Evolutionary conservation across 2,113 vertebrate genomes (phyloP), one percentile per base, ranked within the genome.

Genomic region (Misgurnus mizolepis): DNA sequence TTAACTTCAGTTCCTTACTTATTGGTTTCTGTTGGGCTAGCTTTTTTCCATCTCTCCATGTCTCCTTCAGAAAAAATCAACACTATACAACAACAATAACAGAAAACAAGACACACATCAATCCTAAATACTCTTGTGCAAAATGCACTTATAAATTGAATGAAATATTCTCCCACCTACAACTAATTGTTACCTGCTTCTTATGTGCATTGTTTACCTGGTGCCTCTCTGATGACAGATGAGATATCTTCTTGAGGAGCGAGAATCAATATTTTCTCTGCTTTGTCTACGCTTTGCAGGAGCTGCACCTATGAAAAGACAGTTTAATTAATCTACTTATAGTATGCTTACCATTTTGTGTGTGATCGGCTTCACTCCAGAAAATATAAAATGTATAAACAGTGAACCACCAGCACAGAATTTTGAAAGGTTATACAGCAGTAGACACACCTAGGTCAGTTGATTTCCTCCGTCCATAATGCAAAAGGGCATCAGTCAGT

Each of bases 371-470:
- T 71, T 49, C 47, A 71, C 50, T 55, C 34, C 68, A 53, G 49
- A 71, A 71, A 34, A 71, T 55, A 71, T 55, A 2, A 53, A 53
- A 34, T 71, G 43, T 71, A 49, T 53, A 71, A 71, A 47, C 12
- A 53, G 15, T 45, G 22, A 69, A 69, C 41, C 47, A 47, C 41
- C 43, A 69, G 6, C 67, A 49, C 18, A 18, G 41, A n/a, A 45
- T 18, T 49, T 45, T 22, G 12, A 47, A n/a, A 70, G 43, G n/a
- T 50, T 49, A 22, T 68, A 18, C 12, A 68, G 6, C 27, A 17
- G 53, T 58, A 15, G 11, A 60, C 71, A 76, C 64, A 76, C 73
- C 73, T 45, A 76, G 18, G 67, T 70, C 66, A 58, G 77, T 47
- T 18, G 66, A 58, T 68, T 79, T 79, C 34, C 50, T 79, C 53